These are phyloP conservation scores for Syngnathoides biaculeatus DNA, from an alignment of 2,113 vertebrate species.

Conservation along the genomic window DNA sequence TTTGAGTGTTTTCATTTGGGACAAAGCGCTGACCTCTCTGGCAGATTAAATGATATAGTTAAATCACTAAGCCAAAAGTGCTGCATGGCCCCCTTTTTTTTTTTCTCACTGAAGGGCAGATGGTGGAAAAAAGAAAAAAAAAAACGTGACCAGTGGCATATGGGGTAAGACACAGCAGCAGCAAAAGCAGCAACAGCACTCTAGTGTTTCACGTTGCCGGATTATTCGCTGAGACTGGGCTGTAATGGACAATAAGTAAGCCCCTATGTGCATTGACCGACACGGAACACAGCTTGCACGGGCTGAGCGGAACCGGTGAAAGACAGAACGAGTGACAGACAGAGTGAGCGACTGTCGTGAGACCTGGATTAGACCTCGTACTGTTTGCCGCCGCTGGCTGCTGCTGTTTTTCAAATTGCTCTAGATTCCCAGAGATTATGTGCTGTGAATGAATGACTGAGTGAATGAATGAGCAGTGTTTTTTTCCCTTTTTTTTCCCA, in stretches of 20 bases:
- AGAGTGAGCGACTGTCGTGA: slow-evolving; percentile 47
- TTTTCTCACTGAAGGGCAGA: slow-evolving; percentile 59
- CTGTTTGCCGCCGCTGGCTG: slow-evolving; percentile 46
- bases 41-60: slow-evolving; percentile 54
- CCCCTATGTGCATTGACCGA: slow-evolving; percentile 28
- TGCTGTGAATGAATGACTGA: slow-evolving; percentile 43
- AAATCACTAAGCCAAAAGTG: slow-evolving; percentile 52
- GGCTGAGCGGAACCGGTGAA: slow-evolving; percentile 19
- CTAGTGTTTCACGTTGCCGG: slow-evolving; percentile 53
- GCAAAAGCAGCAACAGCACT: slow-evolving; percentile 48
- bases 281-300: slow-evolving; percentile 19
- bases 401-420: slow-evolving; percentile 69
- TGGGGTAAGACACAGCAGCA: slow-evolving; percentile 51
- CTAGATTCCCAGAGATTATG: slow-evolving; percentile 74
- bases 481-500: slow-evolving; percentile 17
- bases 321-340: slow-evolving; percentile 11
- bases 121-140: slow-evolving; percentile 60
- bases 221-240: slow-evolving; percentile 54
- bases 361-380: slow-evolving; percentile 67
- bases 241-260: slow-evolving; percentile 58
- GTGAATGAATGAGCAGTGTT: slow-evolving; percentile 49
- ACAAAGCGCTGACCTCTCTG: slow-evolving; percentile 42
- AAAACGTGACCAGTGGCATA: slow-evolving; percentile 48
- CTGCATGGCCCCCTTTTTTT: slow-evolving; percentile 36
- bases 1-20: slow-evolving; percentile 1